These are phyloP conservation scores for Phoebastria nigripes DNA, from an alignment of 2,797 vertebrate species.

Conservation along the genomic window DNA sequence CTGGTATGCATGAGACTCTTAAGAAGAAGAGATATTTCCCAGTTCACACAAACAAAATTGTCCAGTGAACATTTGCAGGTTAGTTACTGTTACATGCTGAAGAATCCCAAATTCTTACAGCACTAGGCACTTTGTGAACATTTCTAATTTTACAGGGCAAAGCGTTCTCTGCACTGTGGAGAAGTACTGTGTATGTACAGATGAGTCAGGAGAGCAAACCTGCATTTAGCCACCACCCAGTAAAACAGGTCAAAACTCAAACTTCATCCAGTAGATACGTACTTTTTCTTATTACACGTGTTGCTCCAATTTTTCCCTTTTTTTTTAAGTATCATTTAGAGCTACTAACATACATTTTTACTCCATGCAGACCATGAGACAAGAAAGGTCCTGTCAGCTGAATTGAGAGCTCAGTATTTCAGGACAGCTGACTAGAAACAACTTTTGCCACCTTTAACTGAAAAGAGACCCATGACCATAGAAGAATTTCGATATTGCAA, in stretches of 20 bases:
- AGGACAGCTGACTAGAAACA: background rate
- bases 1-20: rapidly evolving
- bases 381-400: background rate
- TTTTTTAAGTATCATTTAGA: background rate
- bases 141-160: background rate
- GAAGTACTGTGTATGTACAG: background rate
- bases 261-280: background rate
- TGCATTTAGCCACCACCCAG: background rate
- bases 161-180: background rate
- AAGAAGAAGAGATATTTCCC: background rate
- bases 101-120: background rate
- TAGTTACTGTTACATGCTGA: background rate
- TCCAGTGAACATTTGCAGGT: background rate
- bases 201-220: rapidly evolving
- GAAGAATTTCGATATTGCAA: background rate
- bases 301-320: background rate
- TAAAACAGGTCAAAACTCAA: background rate
- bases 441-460: background rate
- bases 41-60: background rate
- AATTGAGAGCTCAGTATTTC: background rate
- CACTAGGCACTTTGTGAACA: rapidly evolving
- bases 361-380: background rate
- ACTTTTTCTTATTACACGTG: background rate
- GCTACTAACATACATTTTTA: background rate
- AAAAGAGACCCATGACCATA: background rate